Base-by-base conservation (phyloP, 2,797 vertebrate species). In the Artibeus lituratus region DNA sequence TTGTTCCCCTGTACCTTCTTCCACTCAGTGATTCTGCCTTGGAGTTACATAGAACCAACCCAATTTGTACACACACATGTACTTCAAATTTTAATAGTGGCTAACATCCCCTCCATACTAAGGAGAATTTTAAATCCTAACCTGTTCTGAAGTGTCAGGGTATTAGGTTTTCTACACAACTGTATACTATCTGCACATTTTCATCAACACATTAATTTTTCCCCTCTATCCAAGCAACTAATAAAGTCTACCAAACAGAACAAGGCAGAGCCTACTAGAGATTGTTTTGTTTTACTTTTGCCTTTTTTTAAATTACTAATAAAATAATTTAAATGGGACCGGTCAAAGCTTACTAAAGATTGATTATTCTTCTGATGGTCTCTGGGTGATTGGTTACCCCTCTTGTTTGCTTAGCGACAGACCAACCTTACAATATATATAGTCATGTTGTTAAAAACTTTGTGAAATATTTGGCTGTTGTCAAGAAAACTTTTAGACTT, bases 331-430 rank as follows among this genome's bases (percentile, higher is more conserved):
- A 80, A 80, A 53, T 95, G 57, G 51, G 90, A 84, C 51, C 73
- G 49, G 10, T 29, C 44, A 67, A 49, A 26, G n/a, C 7, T 72
- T 91, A n/a, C 10, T 78, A 76, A 72, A 53, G 22, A 78, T 49
- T 59, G 19, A 78, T 55, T 67, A 81, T 26, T 86, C 39, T 91
- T 94, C 10, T 80, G 42, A 51, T 73, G 18, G 9, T 42, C 69
- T 82, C 4, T 69, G 8, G 44, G 35, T 87, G 35, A 80, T 51
- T 83, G 44, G 24, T 95, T 78, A 88, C 18, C 10, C 39, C 4
- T 87, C 69, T 59, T 85, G 37, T 93, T 94, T 92, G 82, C 90
- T 93, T 91, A 89, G 29, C 74, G 65, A 6, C 47, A 92, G 49
- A 78, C 67, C 69, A 90, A 42, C 51, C 32, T 83, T 89, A 51